Conservation (phyloP, 2,888 invertebrate genomes). For the Junonia oenone region DNA sequence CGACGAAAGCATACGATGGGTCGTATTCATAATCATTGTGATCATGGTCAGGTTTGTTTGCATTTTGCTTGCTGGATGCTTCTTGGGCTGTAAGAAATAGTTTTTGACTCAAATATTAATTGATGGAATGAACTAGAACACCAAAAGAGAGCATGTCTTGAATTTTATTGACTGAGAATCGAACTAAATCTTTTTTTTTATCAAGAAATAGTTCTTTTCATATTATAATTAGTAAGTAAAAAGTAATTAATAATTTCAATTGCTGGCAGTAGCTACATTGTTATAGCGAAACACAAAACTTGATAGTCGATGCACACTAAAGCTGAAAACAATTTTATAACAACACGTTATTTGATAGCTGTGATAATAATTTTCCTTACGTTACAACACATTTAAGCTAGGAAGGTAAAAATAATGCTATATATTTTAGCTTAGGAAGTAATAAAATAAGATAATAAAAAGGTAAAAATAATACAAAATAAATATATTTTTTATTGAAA, state of each 20-base stretch:
- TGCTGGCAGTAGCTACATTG: not conserved
- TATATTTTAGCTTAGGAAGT: not conserved
- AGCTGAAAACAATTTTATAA: not conserved
- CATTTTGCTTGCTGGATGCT: conserved; percentile 40
- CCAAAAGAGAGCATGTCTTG: too few relatives aligned
- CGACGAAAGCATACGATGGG: conserved; percentile 88
- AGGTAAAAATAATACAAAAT: conserved; percentile 12
- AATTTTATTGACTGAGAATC: too few relatives aligned
- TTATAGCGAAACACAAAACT: not conserved
- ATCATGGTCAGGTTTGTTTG: conserved; percentile 47
- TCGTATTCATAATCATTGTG: conserved; percentile 84
- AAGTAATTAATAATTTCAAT: too few relatives aligned
- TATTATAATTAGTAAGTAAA: too few relatives aligned
- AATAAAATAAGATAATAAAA: not conserved
- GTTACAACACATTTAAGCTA: not conserved
- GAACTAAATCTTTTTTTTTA: too few relatives aligned
- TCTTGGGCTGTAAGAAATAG: conserved; percentile 51
- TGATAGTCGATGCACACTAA: not conserved
- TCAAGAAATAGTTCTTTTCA: too few relatives aligned
- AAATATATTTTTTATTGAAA: conserved; percentile 29
- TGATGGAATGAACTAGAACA: too few relatives aligned
- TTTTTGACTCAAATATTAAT: not conserved
- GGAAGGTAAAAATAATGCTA: not conserved
- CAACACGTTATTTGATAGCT: not conserved
- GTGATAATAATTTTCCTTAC: not conserved